These are phyloP conservation scores for Pseudeuparius sepicola DNA, from an alignment of 2,888 invertebrate species.

Conservation along the genomic window DNA sequence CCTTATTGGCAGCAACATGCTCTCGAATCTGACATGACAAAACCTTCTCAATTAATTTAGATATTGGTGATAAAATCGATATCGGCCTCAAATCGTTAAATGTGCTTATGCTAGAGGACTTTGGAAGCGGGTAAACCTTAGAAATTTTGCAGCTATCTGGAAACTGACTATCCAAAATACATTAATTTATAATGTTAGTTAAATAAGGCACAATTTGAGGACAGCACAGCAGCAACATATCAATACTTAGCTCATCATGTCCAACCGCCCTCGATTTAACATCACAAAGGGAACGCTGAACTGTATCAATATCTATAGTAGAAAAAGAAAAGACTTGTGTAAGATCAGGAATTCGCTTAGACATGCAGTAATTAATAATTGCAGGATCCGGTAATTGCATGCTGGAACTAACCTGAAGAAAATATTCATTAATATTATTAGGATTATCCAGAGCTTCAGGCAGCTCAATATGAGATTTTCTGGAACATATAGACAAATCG, in stretches of 20 bases:
- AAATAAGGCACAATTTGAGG: neutral
- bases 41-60: slow-evolving; percentile 1
- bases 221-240: slow-evolving; percentile 1
- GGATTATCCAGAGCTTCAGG: neutral
- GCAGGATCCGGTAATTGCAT: neutral
- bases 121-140: neutral
- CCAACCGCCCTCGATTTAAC: slow-evolving; percentile 1
- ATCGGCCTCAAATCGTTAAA: slow-evolving; percentile 2
- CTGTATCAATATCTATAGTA: neutral
- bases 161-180: neutral
- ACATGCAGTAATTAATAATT: neutral
- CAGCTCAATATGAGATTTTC: neutral
- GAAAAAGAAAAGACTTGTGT: neutral
- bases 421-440: neutral
- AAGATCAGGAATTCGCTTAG: neutral
- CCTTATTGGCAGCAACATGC: no score
- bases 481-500: neutral
- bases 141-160: slow-evolving; percentile 1
- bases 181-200: neutral
- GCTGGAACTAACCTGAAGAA: slow-evolving; percentile 1
- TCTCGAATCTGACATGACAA: neutral
- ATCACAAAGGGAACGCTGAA: neutral
- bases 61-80: neutral
- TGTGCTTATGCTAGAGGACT: neutral
- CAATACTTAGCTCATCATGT: neutral